Evolutionary conservation across 2,113 vertebrate genomes (phyloP).

Genomic region (Motacilla alba): DNA sequence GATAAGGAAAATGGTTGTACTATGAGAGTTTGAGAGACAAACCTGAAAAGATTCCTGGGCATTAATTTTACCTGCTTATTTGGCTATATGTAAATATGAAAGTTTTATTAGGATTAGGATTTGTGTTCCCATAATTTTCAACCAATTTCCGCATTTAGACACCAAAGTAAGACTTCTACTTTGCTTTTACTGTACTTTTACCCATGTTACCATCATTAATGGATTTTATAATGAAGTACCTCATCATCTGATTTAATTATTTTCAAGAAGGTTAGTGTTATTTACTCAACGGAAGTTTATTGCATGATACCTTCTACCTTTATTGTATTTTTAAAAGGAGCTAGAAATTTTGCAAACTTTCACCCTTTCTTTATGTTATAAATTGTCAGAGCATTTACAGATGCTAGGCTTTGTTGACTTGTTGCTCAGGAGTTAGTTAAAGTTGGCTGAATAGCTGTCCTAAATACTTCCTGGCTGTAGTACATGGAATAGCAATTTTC

Average conservation of each 20-base stretch:
- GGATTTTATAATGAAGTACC: neutral
- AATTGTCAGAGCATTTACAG: neutral
- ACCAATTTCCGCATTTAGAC: neutral
- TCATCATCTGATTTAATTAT: neutral
- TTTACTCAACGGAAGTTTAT: neutral
- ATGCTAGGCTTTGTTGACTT: slow-evolving; percentile 4
- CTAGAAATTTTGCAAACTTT: neutral
- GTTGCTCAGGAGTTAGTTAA: slow-evolving; percentile 22
- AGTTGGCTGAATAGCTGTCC: slow-evolving; percentile 43
- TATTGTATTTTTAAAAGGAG: neutral
- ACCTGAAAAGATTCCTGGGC: neutral
- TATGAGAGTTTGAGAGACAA: neutral
- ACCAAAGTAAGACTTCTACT: neutral
- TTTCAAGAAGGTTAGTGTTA: neutral
- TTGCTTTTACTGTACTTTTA: neutral
- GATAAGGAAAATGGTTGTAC: neutral
- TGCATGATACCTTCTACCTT: neutral
- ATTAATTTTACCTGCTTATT: neutral
- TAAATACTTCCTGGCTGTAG: slow-evolving; percentile 15
- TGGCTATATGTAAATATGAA: neutral
- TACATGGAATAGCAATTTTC: neutral
- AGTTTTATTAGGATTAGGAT: neutral
- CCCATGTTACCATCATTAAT: neutral
- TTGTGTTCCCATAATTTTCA: neutral
- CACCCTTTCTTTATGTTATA: neutral